These are phyloP conservation scores for Saccostrea cuccullata DNA, from an alignment of 1,140 invertebrate genomes.

Conservation along the genomic window DNA sequence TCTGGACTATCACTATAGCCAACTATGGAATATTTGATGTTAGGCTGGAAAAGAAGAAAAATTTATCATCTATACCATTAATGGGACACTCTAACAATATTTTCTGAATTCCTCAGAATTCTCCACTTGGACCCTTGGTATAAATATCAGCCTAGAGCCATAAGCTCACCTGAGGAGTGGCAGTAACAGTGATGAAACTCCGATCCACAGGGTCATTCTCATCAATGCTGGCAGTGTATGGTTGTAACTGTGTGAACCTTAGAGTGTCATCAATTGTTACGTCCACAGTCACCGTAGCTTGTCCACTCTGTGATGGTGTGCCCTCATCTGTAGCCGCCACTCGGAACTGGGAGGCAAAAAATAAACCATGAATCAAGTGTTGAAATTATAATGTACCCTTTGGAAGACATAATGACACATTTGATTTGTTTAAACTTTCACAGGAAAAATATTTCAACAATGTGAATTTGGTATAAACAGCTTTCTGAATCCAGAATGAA, in stretches of 20 bases:
- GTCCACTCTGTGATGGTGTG: slow-evolving; percentile 50
- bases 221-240: slow-evolving; percentile 61
- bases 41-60: slow-evolving; percentile 62
- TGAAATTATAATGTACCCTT: background rate
- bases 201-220: slow-evolving; percentile 59
- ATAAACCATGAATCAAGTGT: background rate
- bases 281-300: slow-evolving; percentile 43
- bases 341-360: slow-evolving; percentile 59
- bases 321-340: slow-evolving; percentile 68
- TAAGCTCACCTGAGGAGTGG: slow-evolving; percentile 55
- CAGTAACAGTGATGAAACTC: slow-evolving; percentile 53
- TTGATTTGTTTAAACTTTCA: background rate
- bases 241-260: slow-evolving; percentile 15
- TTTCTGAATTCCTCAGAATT: too few relatives aligned
- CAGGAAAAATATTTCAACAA: too few relatives aligned
- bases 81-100: too few relatives aligned
- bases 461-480: too few relatives aligned
- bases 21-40: slow-evolving; percentile 63
- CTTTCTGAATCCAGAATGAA: background rate
- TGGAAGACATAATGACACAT: background rate
- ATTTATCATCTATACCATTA: background rate
- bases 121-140: too few relatives aligned
- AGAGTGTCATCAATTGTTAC: slow-evolving; percentile 49
- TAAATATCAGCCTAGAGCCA: too few relatives aligned
- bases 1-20: slow-evolving; percentile 67